Evolutionary conservation across 2,113 vertebrate species (phyloP).

Genomic region (Cyprinodon brontotheroides): DNA sequence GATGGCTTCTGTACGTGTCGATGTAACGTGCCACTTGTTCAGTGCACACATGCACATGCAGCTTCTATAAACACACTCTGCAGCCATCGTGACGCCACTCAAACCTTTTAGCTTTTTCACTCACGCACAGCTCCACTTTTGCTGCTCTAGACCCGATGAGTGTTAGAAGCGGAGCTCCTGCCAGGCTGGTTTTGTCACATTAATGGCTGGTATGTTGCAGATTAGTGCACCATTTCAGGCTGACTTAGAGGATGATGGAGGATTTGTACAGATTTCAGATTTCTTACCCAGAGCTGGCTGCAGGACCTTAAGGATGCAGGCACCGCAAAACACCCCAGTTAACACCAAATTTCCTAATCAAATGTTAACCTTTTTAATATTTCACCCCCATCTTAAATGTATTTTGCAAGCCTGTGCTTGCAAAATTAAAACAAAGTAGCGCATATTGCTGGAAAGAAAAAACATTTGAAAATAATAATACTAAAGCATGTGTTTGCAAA

Average conservation of each 20-base stretch:
- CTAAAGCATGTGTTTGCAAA: not conserved
- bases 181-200: slow-evolving; percentile 70
- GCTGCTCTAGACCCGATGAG: slow-evolving; percentile 11
- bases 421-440: not conserved
- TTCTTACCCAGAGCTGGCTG: slow-evolving; percentile 12
- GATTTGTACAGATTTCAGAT: slow-evolving; percentile 46
- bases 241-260: slow-evolving; percentile 43
- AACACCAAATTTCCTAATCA: not conserved
- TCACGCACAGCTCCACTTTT: slow-evolving; percentile 21
- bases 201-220: slow-evolving; percentile 64
- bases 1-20: slow-evolving; percentile 53
- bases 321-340: slow-evolving; percentile 18
- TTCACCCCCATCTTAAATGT: not conserved
- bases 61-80: slow-evolving; percentile 41
- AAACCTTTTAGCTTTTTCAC: slow-evolving; percentile 33
- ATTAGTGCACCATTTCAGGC: slow-evolving; percentile 65
- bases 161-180: slow-evolving; percentile 19
- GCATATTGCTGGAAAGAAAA: not conserved
- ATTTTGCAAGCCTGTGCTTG: not conserved
- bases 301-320: slow-evolving; percentile 32
- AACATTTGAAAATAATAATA: not conserved
- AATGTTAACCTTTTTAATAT: too few relatives aligned
- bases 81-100: slow-evolving; percentile 42
- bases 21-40: slow-evolving; percentile 42
- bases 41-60: not conserved